Evolutionary conservation across 2,888 invertebrate genomes (phyloP).

Genomic region (Acleris emargana): DNA sequence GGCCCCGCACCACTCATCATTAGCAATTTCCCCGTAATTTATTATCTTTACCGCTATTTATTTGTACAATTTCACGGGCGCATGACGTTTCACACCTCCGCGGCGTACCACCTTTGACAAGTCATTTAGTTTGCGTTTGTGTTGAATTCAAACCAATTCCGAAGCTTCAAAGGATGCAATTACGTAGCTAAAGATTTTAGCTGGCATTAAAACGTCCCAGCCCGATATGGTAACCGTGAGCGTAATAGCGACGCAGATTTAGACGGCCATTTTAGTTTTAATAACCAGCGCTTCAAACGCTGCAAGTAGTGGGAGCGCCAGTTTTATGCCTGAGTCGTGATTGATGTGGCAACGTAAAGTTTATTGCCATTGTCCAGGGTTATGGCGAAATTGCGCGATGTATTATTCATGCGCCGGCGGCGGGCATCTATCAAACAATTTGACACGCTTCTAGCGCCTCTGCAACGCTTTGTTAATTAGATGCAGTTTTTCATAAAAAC

Average conservation of each 20-base stretch:
- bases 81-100: conserved; percentile 59
- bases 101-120: conserved; percentile 29
- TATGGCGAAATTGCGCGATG: conserved; percentile 35
- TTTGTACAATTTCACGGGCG: conserved; percentile 77
- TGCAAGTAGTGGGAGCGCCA: conserved; percentile 17
- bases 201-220: conserved; percentile 11
- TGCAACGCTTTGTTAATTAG: not conserved
- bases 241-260: conserved; percentile 18
- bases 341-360: conserved; percentile 35
- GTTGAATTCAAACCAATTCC: conserved; percentile 26
- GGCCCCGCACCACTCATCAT: conserved; percentile 80
- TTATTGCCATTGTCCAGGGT: conserved; percentile 36
- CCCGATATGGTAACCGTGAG: not conserved
- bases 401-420: conserved; percentile 35
- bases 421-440: conserved; percentile 37
- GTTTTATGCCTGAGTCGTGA: conserved; percentile 35
- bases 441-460: conserved; percentile 36
- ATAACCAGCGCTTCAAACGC: conserved; percentile 32
- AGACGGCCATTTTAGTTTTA: conserved; percentile 17
- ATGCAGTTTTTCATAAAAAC: not conserved
- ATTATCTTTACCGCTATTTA: conserved; percentile 83
- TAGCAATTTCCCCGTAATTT: conserved; percentile 84
- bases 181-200: conserved; percentile 22
- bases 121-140: conserved; percentile 38
- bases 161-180: conserved; percentile 32